Evolutionary conservation across 2,113 vertebrate species (phyloP), one percentile per base, ranked within the genome.

Genomic region (Chrysochloris asiatica): DNA sequence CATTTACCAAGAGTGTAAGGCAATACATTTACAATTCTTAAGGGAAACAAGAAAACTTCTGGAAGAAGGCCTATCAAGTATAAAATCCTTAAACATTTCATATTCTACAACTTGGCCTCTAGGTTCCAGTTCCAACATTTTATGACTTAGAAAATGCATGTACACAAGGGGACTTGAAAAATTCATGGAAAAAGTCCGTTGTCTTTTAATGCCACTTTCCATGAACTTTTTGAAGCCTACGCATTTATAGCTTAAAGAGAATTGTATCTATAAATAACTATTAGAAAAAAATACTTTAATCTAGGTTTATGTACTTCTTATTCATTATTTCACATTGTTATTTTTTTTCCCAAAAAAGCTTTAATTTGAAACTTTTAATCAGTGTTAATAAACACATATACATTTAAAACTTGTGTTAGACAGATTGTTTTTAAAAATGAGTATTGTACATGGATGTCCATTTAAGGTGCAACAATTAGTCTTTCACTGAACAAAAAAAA

Each of bases 51-150:
- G 45, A 28, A 67, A 43, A 8, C 24, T 71, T 17, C 3, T 36
- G 33, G 9, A 13, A 95, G 22, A 69, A 63, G 17, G 14, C 30
- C 22, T 9, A 26, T 73, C 48, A 28, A 61, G 26, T 48, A 41
- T 75, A 63, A 71, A 85, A 89, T 54, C 54, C 30, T 88, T 48
- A 73, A 76, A 88, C 36, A 78, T 50, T 91, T 63, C 47, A 72
- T 17, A 75, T 56, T n/a, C 56, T 61, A 28, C 1, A 77, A 41
- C 4, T 17, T 89, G 79, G 28, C 43, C 14, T 67, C 4, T 21
- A 65, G n/a, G 41, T 16, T 71, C 30, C 19, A 81, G 50, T 8
- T 87, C 33, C 45, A 50, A 50, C 63, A 48, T 83, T 75, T 92
- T 61, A 69, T 13, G 52, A 76, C 36, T 71, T n/a, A 85, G 47